Conservation (phyloP, 2,797 vertebrate genomes). For the Nothura maculosa region DNA sequence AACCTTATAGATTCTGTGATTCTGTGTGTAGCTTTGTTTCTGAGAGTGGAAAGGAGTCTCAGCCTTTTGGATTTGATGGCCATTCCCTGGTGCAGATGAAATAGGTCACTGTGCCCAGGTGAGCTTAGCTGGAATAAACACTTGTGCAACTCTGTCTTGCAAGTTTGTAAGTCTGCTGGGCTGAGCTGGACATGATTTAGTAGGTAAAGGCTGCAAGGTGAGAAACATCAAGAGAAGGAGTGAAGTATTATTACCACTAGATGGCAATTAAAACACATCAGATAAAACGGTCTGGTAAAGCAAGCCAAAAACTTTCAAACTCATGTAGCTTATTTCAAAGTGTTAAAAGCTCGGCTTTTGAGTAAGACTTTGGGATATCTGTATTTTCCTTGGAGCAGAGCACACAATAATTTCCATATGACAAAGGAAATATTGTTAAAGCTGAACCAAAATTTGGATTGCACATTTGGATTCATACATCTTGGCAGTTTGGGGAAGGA, state of each 20-base stretch:
- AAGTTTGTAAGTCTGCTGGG: neutral
- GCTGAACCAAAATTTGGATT: constrained; percentile 21
- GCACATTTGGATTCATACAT: constrained; percentile 17
- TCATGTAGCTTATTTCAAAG: neutral
- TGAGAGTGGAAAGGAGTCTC: neutral
- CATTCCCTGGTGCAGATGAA: neutral
- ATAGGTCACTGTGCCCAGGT: neutral
- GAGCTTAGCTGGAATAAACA: neutral
- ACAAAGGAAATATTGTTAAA: constrained; percentile 44
- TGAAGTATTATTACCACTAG: constrained; percentile 13
- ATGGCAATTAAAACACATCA: constrained; percentile 47
- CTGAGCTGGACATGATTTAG: neutral
- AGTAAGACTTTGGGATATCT: neutral
- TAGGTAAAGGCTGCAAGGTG: rapidly evolving
- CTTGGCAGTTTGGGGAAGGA: constrained; percentile 44
- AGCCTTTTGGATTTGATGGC: neutral
- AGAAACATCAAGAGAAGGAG: rapidly evolving
- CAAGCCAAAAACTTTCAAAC: neutral
- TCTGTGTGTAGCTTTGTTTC: neutral
- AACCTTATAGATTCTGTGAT: too few species aligned
- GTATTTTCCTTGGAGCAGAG: constrained; percentile 50
- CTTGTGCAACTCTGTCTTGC: neutral
- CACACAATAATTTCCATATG: constrained; percentile 41
- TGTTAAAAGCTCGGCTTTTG: neutral
- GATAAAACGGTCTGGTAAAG: rapidly evolving